Evolutionary conservation across 2,888 invertebrate species (phyloP), one percentile per base, ranked within the genome.

Genomic region (Agrypnus murinus): DNA sequence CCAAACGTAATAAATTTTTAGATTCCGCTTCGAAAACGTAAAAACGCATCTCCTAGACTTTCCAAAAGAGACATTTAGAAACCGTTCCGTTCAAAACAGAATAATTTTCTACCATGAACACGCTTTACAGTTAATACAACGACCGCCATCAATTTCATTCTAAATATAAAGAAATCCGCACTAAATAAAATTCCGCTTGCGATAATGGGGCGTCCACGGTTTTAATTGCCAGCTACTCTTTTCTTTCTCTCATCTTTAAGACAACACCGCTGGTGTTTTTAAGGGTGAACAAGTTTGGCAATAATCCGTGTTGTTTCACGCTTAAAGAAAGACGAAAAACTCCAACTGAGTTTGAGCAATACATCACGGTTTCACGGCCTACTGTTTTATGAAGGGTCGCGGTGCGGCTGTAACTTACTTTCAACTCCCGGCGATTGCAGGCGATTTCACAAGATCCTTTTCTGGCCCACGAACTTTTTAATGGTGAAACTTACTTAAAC

Each of bases 361-460:
- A 55, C 64, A 67, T 67, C 53, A 50, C 53, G 66, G 69, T 69
- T 74, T 72, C 74, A 17, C 50, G 53, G 59, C 55, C 38, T 60
- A 64, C 59, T 69, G 68, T 71, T 69, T 73, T 69, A 69, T 66
- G 69, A 69, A 73, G 67, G 67, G 75, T 69, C 75, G 65, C 75
- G 12, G 34, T 57, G 73, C 69, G 71, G 71, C 64, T 65, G 69
- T 75, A 73, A 69, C 50, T 70, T 64, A 65, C 68, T 72, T 59
- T 50, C 14, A 15, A 46, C 58, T 55, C 62, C 55, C 34, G 66
- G 71, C 66, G 66, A 62, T 66, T 66, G 62, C 36, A 69, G 50
- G 48, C 69, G 69, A 64, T 64, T 59, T 64, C 38, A 31, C 17
- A 34, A 65, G 58, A 59, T 69, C 64, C 31, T 50, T 65, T 69